These are phyloP conservation scores for Micromys minutus DNA, from an alignment of 2,113 vertebrate genomes.

Conservation along the genomic window DNA sequence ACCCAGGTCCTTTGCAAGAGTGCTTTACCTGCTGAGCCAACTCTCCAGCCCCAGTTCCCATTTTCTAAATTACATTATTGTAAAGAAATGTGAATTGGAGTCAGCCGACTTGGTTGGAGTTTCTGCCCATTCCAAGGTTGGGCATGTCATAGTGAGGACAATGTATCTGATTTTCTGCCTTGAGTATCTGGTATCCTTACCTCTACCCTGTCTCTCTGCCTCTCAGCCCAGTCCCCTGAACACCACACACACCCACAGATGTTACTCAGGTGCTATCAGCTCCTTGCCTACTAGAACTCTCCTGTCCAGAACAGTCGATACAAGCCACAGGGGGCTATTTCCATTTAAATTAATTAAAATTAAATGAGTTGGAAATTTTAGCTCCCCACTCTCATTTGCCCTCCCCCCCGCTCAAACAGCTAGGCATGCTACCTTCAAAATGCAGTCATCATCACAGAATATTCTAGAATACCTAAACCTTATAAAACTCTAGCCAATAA, in stretches of 20 bases:
- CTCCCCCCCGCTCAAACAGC: background rate
- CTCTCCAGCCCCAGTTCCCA: background rate
- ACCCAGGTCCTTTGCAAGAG: background rate
- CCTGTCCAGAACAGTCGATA: background rate
- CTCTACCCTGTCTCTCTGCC: background rate
- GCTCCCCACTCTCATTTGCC: background rate
- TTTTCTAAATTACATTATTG: background rate
- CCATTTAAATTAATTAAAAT: conserved; percentile 38
- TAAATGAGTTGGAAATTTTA: conserved; percentile 19
- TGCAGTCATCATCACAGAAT: background rate
- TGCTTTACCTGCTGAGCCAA: background rate
- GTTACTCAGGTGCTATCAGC: background rate
- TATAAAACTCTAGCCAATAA: background rate
- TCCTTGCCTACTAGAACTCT: background rate
- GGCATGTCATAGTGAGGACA: background rate
- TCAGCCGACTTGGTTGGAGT: background rate
- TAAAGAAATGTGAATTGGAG: background rate
- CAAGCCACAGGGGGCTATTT: background rate
- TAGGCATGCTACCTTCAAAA: background rate
- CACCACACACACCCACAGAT: background rate
- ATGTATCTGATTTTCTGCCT: background rate
- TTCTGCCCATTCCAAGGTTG: background rate
- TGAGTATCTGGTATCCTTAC: background rate
- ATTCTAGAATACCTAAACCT: background rate
- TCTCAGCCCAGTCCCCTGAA: background rate